These are phyloP conservation scores for Chlorodrepanis virens DNA, from an alignment of 2,113 vertebrate species.

Conservation along the genomic window DNA sequence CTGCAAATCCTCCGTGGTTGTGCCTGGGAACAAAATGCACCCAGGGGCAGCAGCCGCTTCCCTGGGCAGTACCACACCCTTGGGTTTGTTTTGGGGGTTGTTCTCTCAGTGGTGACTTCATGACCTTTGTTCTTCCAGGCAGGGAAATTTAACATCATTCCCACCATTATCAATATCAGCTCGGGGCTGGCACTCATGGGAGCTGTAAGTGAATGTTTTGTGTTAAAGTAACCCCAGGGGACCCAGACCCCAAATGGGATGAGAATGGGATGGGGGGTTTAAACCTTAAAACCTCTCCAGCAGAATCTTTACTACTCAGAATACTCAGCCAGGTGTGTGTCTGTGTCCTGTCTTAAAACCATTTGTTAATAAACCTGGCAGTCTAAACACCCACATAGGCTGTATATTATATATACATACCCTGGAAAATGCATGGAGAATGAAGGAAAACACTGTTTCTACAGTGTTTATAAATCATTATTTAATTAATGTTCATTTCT, in stretches of 20 bases:
- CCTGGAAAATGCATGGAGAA: background rate
- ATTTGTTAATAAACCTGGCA: background rate
- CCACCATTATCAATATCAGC: slow-evolving; percentile 89
- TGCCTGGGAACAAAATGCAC: background rate
- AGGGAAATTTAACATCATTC: slow-evolving; percentile 93
- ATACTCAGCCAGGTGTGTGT: background rate
- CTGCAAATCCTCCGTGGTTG: background rate
- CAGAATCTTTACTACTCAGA: background rate
- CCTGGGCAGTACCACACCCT: background rate
- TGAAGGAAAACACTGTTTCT: background rate
- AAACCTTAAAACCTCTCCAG: background rate
- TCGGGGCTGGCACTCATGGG: slow-evolving; percentile 91
- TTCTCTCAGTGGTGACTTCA: background rate
- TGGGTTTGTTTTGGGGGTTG: background rate
- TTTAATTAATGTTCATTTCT: background rate
- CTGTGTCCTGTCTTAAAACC: background rate
- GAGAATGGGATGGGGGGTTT: background rate
- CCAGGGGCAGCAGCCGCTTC: background rate
- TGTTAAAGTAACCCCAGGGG: background rate
- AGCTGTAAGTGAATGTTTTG: slow-evolving; percentile 78
- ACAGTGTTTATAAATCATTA: background rate
- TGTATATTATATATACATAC: background rate
- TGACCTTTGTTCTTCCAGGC: slow-evolving; percentile 76
- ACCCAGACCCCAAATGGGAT: background rate
- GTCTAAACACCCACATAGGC: background rate